Conservation (phyloP, 2,797 vertebrate species). For the Novumbra hubbsi region DNA sequence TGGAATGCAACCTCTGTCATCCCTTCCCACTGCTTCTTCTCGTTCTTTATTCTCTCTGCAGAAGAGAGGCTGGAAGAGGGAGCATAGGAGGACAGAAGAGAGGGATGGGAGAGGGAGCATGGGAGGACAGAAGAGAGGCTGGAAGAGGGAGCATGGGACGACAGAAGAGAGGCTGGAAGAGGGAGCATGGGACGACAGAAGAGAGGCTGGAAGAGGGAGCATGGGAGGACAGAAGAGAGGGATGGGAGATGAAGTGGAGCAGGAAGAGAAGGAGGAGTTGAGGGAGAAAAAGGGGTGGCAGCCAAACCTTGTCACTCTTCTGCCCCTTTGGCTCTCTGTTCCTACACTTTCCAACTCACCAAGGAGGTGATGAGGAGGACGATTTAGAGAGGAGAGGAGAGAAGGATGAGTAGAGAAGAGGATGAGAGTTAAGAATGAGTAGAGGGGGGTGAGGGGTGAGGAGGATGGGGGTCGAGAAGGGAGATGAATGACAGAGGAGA, state of each 20-base stretch:
- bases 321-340: background rate
- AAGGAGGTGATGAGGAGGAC: no score
- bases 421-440: no score
- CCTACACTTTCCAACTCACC: background rate
- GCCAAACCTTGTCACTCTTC: background rate
- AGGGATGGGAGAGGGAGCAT: no score
- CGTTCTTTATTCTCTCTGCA: background rate
- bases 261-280: background rate
- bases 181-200: background rate
- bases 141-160: background rate
- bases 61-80: background rate
- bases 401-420: no score
- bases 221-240: background rate
- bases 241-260: no score
- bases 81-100: background rate
- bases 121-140: background rate
- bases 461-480: constrained; percentile 5
- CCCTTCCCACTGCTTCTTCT: background rate
- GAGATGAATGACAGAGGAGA: background rate
- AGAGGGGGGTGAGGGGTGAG: no score
- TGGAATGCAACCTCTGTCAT: background rate
- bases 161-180: no score
- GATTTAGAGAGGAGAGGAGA: no score
- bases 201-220: background rate
- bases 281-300: background rate